A percentile compares a stretch with the other conserved stretches of the same genome.
phyloP scores from a whole-genome alignment of 2,797 vertebrate species.

The Myotis myotis region DNA sequence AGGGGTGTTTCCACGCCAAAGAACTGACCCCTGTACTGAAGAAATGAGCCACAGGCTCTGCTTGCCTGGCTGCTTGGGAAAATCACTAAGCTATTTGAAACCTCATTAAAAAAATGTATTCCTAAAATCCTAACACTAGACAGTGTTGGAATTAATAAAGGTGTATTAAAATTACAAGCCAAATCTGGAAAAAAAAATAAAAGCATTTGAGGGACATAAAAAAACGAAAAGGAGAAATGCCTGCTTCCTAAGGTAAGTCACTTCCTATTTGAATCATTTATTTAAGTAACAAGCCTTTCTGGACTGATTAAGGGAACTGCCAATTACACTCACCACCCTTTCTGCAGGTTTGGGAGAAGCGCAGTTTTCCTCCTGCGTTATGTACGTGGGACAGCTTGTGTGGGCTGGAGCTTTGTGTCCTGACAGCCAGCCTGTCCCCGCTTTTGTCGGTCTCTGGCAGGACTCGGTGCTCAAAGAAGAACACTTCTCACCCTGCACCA shows the following conservation, averaged over 20 bases:
- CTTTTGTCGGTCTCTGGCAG: neutral
- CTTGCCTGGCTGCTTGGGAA: neutral
- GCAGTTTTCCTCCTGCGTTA: neutral
- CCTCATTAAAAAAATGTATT: neutral
- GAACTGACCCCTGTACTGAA: neutral
- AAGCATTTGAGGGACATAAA: conserved; percentile 36
- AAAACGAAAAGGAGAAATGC: neutral
- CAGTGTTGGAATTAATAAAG: conserved; percentile 27
- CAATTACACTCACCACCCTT: conserved; percentile 22
- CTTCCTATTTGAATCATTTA: conserved; percentile 60
- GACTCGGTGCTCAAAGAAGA: neutral
- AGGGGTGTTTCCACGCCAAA: neutral
- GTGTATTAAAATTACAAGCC: conserved; percentile 53
- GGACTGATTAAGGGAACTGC: conserved; percentile 42
- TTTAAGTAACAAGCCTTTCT: conserved; percentile 58
- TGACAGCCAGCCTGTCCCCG: neutral
- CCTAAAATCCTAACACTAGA: neutral
- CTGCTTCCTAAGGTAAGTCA: conserved; percentile 51
- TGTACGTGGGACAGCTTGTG: no score
- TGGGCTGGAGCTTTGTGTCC: neutral
- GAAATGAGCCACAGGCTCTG: neutral
- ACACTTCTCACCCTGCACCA: neutral
- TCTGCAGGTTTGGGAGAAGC: neutral
- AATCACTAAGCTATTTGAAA: neutral
- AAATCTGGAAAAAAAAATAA: conserved; percentile 45